Percentiles rank a stretch among this genome's conserved stretches.
These are phyloP conservation scores for Rhinatrema bivittatum DNA, from an alignment of 2,797 vertebrate species.

Conservation along the genomic window DNA sequence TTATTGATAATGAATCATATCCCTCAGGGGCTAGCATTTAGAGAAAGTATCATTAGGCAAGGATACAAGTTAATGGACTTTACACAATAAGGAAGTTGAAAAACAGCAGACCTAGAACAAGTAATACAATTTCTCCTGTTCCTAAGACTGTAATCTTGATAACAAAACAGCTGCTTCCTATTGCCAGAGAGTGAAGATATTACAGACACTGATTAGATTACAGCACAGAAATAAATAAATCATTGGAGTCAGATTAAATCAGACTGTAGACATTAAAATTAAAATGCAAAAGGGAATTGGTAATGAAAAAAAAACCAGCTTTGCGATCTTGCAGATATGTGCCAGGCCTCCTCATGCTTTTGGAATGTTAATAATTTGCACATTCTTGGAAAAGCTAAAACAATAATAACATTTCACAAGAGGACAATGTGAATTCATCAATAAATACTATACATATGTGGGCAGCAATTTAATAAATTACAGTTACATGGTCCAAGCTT, in stretches of 20 bases:
- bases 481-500: no score
- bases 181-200: constrained; percentile 15
- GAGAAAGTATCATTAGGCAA: no score
- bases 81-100: no score
- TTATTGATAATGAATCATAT: no score
- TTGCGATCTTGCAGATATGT: constrained; percentile 8
- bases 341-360: background rate
- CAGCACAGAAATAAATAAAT: constrained; percentile 10
- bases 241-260: constrained; percentile 4
- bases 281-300: constrained; percentile 10
- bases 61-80: no score
- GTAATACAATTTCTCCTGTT: no score
- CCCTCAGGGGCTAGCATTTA: no score
- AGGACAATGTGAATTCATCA: constrained; percentile 2
- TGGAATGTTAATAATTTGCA: constrained; percentile 1
- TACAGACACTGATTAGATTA: background rate
- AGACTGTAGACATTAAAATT: constrained; percentile 13
- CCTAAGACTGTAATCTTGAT: constrained; percentile 17
- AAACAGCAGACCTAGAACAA: no score
- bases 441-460: no score
- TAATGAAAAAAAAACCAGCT: constrained; percentile 2
- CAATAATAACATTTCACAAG: constrained; percentile 8
- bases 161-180: constrained; percentile 12
- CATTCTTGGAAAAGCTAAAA: constrained; percentile 3
- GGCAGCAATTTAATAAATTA: no score